Conservation (phyloP, 92 coral and sea anemone species). For the Muricea muricata region DNA sequence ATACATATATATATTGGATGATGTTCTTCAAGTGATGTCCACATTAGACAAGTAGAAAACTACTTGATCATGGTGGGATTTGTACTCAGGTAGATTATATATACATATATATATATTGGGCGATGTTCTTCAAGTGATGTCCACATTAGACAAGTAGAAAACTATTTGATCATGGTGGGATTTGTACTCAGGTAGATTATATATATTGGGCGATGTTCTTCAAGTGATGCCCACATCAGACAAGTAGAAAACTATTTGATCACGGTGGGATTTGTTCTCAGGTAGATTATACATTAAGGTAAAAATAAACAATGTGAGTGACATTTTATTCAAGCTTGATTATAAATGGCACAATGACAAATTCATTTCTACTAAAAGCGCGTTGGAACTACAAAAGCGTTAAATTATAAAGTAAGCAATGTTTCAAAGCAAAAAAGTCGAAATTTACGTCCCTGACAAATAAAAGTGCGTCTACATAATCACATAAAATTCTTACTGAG, state of each 20-base stretch:
- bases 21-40: not conserved
- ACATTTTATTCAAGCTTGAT: not conserved
- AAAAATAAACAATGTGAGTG: not conserved
- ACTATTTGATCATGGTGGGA: constrained; percentile 7
- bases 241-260: not conserved
- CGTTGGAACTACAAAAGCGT: not conserved
- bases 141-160: not conserved
- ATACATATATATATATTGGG: no score
- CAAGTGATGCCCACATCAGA: not conserved
- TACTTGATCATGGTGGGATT: not conserved
- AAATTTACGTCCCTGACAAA: not conserved
- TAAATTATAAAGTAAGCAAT: not conserved
- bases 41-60: not conserved
- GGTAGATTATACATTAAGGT: not conserved
- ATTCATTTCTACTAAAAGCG: not conserved
- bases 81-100: no score
- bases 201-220: not conserved
- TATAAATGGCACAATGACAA: not conserved
- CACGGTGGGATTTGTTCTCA: not conserved
- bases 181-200: not conserved
- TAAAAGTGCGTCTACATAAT: not conserved
- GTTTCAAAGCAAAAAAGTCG: not conserved
- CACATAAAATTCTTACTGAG: not conserved
- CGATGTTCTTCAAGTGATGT: not conserved
- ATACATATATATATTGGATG: not conserved